Evolutionary conservation across 1,140 invertebrate species (phyloP), one percentile per base, ranked within the genome.

Genomic region (Wiebesia pumilae): DNA sequence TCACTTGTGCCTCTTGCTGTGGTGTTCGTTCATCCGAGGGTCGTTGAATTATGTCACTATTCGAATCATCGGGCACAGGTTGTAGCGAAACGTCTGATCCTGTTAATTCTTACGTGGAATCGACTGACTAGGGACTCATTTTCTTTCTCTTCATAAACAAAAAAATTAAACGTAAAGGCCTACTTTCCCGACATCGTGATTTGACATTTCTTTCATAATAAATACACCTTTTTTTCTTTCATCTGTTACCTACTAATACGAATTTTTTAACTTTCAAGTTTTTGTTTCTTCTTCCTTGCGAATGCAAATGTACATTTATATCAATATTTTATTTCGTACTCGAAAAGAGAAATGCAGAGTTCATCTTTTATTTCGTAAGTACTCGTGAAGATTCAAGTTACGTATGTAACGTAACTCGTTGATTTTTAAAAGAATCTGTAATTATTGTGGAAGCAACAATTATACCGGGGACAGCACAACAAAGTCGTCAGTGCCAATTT

Each of bases 11-110:
- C 27, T 40, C 58, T 38, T 21, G 40, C 2, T 14, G 4, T 73
- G 33, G 54, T 65, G 43, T 73, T 38, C 47, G 43, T 27, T 51
- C 40, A 71, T 83, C 67, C 30, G 40, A 35, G 67, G 40, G 10
- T 83, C 67, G 27, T 73, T 84, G 84, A 73, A 80, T 85, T 85
- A 79, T 81, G 78, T 81, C 84, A 81, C 65, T 73, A 62, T 80
- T 79, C 3, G 35, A 54, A 77, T 43, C 27, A 73, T 73, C n/a
- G 43, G n/a, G 40, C 40, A 47, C 67, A 51, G 40, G 40, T 73
- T 24, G 16, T 67, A 10, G 12, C 14, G 16, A 35, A 73, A 73
- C 30, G 47, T 47, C 65, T 10, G 24, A n/a, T 69, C 35, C 38
- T 69, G 62, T 69, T 67, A 69, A 81, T 69, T 67, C 38, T 35